These are phyloP conservation scores for Pseudococcus jackbeardsleyi DNA, from an alignment of 2,888 invertebrate genomes.

Conservation along the genomic window DNA sequence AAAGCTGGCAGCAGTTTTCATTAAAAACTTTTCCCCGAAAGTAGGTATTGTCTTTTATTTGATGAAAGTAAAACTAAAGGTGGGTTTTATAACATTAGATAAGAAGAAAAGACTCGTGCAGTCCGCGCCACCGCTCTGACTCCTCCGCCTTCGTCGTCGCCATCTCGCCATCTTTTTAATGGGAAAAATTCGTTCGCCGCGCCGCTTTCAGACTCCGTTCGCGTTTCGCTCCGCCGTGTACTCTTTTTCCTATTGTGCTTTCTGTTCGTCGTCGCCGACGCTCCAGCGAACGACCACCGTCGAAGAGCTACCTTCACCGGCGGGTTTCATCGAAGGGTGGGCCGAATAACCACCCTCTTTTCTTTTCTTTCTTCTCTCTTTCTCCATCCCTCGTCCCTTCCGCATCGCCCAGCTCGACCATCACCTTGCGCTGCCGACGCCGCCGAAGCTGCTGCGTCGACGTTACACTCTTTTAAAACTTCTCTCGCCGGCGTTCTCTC, in stretches of 20 bases:
- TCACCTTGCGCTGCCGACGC: conserved; percentile 19
- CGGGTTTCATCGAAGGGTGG: background rate
- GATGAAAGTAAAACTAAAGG: conserved; percentile 63
- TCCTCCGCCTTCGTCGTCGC: background rate
- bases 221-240: background rate
- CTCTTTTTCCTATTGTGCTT: conserved; percentile 5
- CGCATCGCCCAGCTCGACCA: conserved; percentile 17
- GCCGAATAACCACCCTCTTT: background rate
- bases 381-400: background rate
- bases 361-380: conserved; percentile 4
- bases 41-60: conserved; percentile 65
- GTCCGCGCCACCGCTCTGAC: conserved; percentile 65
- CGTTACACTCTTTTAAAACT: conserved; percentile 37
- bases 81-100: conserved; percentile 65
- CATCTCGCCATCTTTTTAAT: conserved; percentile 63
- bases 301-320: background rate
- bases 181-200: conserved; percentile 58
- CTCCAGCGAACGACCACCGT: background rate
- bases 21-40: conserved; percentile 64
- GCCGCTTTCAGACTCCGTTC: background rate
- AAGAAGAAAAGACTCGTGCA: conserved; percentile 61
- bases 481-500: conserved; percentile 49
- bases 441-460: background rate
- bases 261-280: background rate
- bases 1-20: conserved; percentile 65